phyloP scores from a whole-genome alignment of 2,888 invertebrate species.

The Tupiocoris notatus region DNA sequence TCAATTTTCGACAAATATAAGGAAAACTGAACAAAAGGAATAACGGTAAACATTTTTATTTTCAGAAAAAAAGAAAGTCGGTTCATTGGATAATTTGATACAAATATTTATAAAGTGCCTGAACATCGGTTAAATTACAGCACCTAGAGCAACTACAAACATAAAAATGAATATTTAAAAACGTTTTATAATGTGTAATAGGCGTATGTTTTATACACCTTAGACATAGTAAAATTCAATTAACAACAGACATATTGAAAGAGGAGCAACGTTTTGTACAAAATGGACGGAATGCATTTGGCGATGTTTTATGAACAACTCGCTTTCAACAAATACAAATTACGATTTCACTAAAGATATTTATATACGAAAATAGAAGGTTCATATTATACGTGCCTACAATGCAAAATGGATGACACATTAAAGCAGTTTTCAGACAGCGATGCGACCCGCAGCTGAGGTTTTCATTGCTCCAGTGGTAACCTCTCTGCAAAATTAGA shows the following conservation, averaged over 20 bases:
- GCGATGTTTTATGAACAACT: neutral
- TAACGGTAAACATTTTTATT: neutral
- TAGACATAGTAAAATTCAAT: too few relatives aligned
- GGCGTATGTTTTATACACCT: neutral
- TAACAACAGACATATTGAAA: neutral
- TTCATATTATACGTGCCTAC: too few relatives aligned
- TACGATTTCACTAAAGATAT: neutral
- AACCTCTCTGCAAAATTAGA: conserved; percentile 22
- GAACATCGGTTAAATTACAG: neutral
- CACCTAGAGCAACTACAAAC: neutral
- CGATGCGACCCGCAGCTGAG: neutral
- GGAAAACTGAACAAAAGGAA: too few relatives aligned
- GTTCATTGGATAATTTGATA: too few relatives aligned
- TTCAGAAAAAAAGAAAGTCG: too few relatives aligned
- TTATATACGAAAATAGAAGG: too few relatives aligned
- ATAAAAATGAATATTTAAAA: too few relatives aligned
- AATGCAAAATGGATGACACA: too few relatives aligned
- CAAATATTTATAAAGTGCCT: too few relatives aligned
- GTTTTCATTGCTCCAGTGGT: conserved; percentile 17
- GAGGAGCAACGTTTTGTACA: conserved; percentile 38
- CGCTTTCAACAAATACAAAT: conserved; percentile 2
- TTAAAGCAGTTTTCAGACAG: neutral
- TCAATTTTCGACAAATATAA: too few relatives aligned
- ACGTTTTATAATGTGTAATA: too few relatives aligned
- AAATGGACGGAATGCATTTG: conserved; percentile 40